These are phyloP conservation scores for Poeciliopsis gracilis DNA, from an alignment of 2,797 vertebrate species.

Conservation along the genomic window DNA sequence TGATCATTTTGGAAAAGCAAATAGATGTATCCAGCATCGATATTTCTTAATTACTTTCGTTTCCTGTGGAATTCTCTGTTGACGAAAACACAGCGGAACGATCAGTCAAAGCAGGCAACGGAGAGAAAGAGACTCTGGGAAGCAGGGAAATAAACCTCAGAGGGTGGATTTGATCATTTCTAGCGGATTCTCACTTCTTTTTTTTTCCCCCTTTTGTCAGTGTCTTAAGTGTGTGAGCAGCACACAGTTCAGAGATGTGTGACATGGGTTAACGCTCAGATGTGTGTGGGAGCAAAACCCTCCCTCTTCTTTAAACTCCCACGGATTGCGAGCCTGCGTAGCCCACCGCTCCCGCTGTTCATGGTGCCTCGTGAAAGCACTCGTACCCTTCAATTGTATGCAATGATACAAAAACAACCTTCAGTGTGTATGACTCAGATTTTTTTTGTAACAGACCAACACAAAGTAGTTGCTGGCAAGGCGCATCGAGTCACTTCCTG, in stretches of 20 bases:
- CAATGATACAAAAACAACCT: background rate
- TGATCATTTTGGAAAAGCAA: constrained; percentile 80
- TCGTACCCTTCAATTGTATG: background rate
- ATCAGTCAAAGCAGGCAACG: constrained; percentile 64
- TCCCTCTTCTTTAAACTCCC: constrained; percentile 45
- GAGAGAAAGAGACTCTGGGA: constrained; percentile 50
- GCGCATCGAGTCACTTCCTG: background rate
- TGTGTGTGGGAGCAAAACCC: background rate
- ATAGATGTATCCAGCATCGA: constrained; percentile 79
- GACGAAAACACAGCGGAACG: constrained; percentile 72
- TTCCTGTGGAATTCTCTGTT: constrained; percentile 81
- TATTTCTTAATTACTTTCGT: constrained; percentile 79
- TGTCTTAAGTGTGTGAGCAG: constrained; percentile 32
- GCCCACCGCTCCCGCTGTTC: constrained; percentile 22
- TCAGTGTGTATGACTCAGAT: background rate
- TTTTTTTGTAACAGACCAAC: background rate
- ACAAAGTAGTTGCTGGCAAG: background rate
- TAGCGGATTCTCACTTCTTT: constrained; percentile 59
- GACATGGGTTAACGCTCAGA: constrained; percentile 42
- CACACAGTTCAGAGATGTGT: constrained; percentile 37
- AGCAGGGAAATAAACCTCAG: constrained; percentile 59
- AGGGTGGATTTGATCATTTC: constrained; percentile 64
- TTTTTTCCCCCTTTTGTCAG: constrained; percentile 24
- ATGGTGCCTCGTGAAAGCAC: background rate
- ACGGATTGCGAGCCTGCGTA: constrained; percentile 53